Evolutionary conservation across 2,797 vertebrate species (phyloP).

Genomic region (Clarias platycephalus): DNA sequence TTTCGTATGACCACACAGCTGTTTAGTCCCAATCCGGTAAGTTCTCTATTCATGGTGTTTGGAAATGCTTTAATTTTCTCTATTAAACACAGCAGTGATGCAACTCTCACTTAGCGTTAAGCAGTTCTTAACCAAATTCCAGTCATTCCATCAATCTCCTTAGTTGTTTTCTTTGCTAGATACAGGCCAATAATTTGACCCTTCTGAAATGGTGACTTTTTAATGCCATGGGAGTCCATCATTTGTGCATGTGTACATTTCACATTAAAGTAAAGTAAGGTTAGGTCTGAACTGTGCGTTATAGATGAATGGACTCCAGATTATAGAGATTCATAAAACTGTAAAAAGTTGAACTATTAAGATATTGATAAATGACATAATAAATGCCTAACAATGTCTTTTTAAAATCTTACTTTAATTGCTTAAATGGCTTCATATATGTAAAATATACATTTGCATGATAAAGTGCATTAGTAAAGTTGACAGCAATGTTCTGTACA

Average conservation of each 20-base stretch:
- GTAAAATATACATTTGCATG: neutral
- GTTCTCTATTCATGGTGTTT: no score
- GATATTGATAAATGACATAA: no score
- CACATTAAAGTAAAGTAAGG: neutral
- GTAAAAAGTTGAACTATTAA: neutral
- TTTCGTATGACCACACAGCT: no score
- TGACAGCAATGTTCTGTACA: constrained; percentile 1
- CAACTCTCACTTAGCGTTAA: no score
- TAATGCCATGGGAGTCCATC: neutral
- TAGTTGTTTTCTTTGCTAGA: no score
- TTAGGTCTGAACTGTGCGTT: neutral
- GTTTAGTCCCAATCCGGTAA: no score
- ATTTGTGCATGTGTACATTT: neutral
- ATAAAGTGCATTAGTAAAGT: neutral
- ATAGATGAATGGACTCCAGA: neutral
- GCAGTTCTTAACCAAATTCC: no score
- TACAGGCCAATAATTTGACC: no score
- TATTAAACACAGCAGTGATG: no score
- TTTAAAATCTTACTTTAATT: neutral
- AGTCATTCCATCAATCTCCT: no score
- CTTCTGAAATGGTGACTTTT: no score
- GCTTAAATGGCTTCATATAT: neutral
- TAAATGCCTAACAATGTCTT: neutral
- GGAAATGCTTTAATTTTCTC: no score
- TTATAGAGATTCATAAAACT: neutral